Evolutionary conservation across 2,113 vertebrate genomes (phyloP), one percentile per base, ranked within the genome.

Genomic region (Bubo bubo): DNA sequence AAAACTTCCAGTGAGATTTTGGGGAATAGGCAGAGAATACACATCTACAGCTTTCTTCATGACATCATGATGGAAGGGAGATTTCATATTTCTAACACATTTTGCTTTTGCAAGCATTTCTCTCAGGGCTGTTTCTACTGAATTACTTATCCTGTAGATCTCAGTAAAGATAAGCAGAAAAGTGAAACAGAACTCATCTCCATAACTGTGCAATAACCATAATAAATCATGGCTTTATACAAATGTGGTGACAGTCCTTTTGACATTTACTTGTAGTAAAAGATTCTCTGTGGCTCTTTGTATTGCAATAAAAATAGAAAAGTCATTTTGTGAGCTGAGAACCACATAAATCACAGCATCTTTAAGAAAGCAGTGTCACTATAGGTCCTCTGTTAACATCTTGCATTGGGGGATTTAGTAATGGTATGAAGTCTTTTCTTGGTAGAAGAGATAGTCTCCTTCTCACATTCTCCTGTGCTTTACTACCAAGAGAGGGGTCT

Each of bases 161-260:
- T 96, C 77, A 79, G 86, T 72, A 87, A 93, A 97, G 85, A 62
- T 32, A 84, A 96, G 13, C 67, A 83, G 81, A 74, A 77, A 63
- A 85, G 74, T 76, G 58, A 91, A 95, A 47, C 34, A 85, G 41
- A 58, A 10, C 67, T 93, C 34, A 79, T 80, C 50, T 79, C 68
- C 94, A 66, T 16, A 82, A 16, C 88, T 85, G 75, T 77, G 50
- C 66, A 67, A 70, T 70, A 72, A 62, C 62, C 4, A 17, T 24
- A 70, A 88, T 79, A 88, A 94, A 71, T 75, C 70, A 37, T 20
- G 52, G 58, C 39, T 59, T 95, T 64, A 71, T 62, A 72, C 6
- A 16, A 90, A 88, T 45, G 49, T 35, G 16, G 12, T 37, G 63
- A 70, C 55, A 80, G 21, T 52, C 71, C 22, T 79, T 74, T 49